Percentiles rank a stretch among this genome's conserved stretches.
These are phyloP conservation scores for Leptinotarsa texana DNA, from an alignment of 1,140 invertebrate species.

Conservation along the genomic window DNA sequence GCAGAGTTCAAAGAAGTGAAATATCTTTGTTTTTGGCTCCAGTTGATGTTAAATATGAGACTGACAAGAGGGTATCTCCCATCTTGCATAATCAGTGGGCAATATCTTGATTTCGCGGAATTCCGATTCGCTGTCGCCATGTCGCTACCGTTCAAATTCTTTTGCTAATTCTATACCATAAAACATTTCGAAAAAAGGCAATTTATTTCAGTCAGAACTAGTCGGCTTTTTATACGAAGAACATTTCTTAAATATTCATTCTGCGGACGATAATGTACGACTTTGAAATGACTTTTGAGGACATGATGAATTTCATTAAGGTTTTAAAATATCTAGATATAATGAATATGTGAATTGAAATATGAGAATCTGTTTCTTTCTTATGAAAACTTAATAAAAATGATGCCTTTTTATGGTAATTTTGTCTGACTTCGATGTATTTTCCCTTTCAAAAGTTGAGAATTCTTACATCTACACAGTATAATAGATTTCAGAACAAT, in stretches of 20 bases:
- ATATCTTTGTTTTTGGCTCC: slow-evolving; percentile 16
- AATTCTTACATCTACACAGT: no score
- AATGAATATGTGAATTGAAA: no score
- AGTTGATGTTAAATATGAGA: slow-evolving; percentile 3
- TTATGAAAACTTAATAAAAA: no score
- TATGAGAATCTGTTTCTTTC: no score
- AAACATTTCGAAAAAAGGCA: background rate
- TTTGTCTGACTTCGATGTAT: no score
- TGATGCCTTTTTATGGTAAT: no score
- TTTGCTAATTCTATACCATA: background rate
- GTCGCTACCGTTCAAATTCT: slow-evolving; percentile 22
- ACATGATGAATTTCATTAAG: no score
- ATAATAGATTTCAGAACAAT: no score
- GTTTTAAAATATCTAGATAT: no score
- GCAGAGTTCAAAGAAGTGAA: background rate
- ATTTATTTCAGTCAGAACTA: slow-evolving; percentile 1
- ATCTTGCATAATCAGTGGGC: slow-evolving; percentile 26
- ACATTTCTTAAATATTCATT: background rate
- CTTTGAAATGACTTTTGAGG: background rate
- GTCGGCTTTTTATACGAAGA: background rate
- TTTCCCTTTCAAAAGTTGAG: no score
- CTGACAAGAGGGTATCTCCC: slow-evolving; percentile 12
- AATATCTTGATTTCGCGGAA: slow-evolving; percentile 29
- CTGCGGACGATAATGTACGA: background rate
- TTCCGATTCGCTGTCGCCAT: slow-evolving; percentile 10